These are phyloP conservation scores for Phenganax subtilis DNA, from an alignment of 92 coral and sea anemone species.

Conservation along the genomic window DNA sequence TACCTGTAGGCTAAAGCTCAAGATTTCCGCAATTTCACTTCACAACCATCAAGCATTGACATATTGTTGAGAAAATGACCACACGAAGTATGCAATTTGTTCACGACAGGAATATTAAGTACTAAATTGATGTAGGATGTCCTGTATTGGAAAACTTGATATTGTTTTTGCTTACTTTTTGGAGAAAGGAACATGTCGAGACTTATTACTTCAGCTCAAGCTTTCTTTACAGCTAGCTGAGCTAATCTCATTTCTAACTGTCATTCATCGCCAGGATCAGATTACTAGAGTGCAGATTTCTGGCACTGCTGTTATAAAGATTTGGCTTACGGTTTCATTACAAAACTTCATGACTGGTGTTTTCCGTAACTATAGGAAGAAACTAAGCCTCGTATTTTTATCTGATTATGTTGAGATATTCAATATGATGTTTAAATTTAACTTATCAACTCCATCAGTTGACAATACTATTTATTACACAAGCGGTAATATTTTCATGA, in stretches of 20 bases:
- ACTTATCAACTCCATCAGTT: no score
- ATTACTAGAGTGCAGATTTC: neutral
- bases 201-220: slow-evolving; percentile 7
- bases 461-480: no score
- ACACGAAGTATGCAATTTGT: neutral
- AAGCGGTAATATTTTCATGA: no score
- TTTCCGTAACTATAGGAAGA: no score
- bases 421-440: neutral
- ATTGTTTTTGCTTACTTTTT: neutral
- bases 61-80: slow-evolving; percentile 8
- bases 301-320: neutral
- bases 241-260: slow-evolving; percentile 6
- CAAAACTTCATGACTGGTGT: no score
- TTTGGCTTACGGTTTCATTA: neutral
- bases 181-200: neutral
- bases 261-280: neutral
- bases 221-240: neutral
- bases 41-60: slow-evolving; percentile 8
- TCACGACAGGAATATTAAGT: neutral
- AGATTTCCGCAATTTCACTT: slow-evolving; percentile 14
- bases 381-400: no score
- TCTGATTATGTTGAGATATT: neutral
- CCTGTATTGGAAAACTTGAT: slow-evolving; percentile 1
- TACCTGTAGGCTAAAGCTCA: neutral
- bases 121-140: neutral